Conservation (phyloP, 2,797 vertebrate genomes). For the Crax fasciolata region DNA sequence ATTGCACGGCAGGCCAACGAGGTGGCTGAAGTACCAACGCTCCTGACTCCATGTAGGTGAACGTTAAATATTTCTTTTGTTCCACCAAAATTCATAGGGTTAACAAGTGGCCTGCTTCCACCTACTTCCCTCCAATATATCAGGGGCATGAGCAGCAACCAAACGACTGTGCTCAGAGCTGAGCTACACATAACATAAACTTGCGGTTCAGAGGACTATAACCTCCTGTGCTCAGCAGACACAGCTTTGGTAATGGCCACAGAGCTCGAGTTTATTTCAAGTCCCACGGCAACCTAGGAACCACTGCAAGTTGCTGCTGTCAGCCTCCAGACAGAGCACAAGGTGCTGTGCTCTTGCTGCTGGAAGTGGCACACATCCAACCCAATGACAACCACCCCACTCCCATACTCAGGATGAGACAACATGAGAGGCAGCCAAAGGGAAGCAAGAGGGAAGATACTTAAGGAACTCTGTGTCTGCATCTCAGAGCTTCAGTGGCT, state of each 20-base stretch:
- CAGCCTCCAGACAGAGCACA: background rate
- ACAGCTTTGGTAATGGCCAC: background rate
- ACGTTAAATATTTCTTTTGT: background rate
- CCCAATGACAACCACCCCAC: background rate
- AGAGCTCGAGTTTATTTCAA: background rate
- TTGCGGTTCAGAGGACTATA: background rate
- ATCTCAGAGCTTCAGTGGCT: background rate
- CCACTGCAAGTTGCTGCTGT: background rate
- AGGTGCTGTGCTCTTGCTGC: background rate
- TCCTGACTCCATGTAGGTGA: background rate
- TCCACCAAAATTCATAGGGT: background rate
- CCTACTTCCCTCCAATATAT: background rate
- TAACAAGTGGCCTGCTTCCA: background rate
- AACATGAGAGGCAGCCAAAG: background rate
- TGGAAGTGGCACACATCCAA: background rate
- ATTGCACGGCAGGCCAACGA: background rate
- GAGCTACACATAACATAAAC: fast-evolving
- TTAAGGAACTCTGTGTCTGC: background rate
- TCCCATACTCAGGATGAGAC: fast-evolving
- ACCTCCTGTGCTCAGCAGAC: background rate
- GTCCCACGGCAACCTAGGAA: background rate
- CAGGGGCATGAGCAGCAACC: background rate
- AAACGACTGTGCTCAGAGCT: background rate
- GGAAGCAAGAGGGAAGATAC: background rate
- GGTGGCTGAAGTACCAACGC: background rate